Base-by-base conservation (phyloP, 1,140 invertebrate genomes). In the Episyrphus balteatus region DNA sequence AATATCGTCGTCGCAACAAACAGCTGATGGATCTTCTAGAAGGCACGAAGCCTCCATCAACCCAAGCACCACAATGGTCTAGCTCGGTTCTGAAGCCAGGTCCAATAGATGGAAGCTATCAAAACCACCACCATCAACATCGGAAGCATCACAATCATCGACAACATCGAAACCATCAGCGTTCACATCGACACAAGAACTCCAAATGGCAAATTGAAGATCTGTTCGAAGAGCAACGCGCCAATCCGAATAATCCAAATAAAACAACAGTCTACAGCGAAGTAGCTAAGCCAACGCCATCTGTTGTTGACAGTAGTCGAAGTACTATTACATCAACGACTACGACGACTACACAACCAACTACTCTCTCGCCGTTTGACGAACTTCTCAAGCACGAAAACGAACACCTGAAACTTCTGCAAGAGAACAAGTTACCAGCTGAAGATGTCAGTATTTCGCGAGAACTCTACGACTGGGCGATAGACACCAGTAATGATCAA, bases 1-100 rank as follows among this genome's bases (percentile, higher is more conserved):
- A 66, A 19, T 66, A 63, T 38, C 65, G 62, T 47, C 39, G 62
- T 7, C 49, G 62, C 12, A 66, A 65, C 41, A 66, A 66, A 41
- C 62, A 66, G 44, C 44, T 66, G 14, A 46, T 63, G 2, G 62
- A 65, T 39, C 51, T 66, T 9, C 57, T 66, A 5, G 62, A 66
- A 40, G 62, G 62, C 19, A 65, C 62, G 0, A 26, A 62, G 26
- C 51, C 62, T 14, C 60, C 60, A 36, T 49, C 46, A 31, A 46
- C 43, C 12, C 36, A 30, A 6, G 37, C 41, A 31, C 46, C 46
- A 17, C 42, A n/a, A 9, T 57, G 55, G 55, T 52, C 50, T 17
- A 51, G 44, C 11, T 54, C 56, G 0, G 15, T 52, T 6, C 36
- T 57, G 34, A 51, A 57, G 46, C 50, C 56, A 12, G 54, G 52